Conservation (phyloP, 2,888 invertebrate genomes). For the Polymixis lichenea region DNA sequence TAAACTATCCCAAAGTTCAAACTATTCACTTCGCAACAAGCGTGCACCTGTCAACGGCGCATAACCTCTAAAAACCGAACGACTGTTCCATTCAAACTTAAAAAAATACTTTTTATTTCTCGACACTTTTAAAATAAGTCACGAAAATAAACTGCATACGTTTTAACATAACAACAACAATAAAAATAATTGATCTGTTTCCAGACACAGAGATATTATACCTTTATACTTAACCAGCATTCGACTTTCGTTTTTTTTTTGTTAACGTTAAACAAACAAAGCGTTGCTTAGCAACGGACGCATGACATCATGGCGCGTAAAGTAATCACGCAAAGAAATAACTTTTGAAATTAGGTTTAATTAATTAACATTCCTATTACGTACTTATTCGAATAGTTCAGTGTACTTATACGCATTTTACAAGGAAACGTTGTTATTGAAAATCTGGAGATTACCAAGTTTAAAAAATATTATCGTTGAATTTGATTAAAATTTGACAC, state of each 20-base stretch:
- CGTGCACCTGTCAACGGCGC: conserved; percentile 26
- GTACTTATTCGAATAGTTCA: not conserved
- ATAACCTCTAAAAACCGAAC: conserved; percentile 16
- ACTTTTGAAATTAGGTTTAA: conserved; percentile 15
- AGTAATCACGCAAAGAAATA: conserved; percentile 33
- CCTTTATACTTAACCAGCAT: no score
- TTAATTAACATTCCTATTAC: conserved; percentile 1
- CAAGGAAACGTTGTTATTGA: not conserved
- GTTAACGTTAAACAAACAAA: conserved; percentile 43
- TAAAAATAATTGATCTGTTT: conserved; percentile 16
- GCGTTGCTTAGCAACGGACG: conserved; percentile 55
- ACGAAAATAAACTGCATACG: conserved; percentile 17
- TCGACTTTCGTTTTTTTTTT: conserved; percentile 20
- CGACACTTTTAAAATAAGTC: not conserved
- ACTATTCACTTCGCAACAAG: conserved; percentile 54
- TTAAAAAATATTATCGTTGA: conserved; percentile 7
- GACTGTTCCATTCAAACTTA: conserved; percentile 19
- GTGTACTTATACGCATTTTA: not conserved
- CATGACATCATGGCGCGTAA: conserved; percentile 37
- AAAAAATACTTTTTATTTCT: conserved; percentile 22
- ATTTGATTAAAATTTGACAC: conserved; percentile 8
- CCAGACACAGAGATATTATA: no score
- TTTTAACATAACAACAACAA: conserved; percentile 4
- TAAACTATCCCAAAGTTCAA: conserved; percentile 37
- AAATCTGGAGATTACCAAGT: not conserved